Percentiles rank a stretch among this genome's conserved stretches.
Evolutionary conservation across 2,888 invertebrate species (phyloP).

Genomic region (Netelia melanura): DNA sequence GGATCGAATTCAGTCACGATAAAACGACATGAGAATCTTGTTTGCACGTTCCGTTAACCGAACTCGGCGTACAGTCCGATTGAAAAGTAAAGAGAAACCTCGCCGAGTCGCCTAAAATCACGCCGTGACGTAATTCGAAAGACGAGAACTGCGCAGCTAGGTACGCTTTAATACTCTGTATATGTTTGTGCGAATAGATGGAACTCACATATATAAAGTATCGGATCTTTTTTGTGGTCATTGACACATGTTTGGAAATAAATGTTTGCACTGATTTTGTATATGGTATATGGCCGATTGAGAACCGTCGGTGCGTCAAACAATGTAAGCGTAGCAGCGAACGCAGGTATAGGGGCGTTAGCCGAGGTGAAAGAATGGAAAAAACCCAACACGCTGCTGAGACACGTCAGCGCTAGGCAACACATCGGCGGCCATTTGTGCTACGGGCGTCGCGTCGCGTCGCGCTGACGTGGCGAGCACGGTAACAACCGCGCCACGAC

Average conservation of each 20-base stretch:
- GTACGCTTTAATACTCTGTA: background rate
- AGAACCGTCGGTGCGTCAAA: background rate
- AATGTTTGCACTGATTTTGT: background rate
- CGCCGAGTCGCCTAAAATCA: slow-evolving; percentile 59
- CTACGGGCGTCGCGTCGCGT: slow-evolving; percentile 43
- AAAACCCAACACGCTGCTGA: background rate
- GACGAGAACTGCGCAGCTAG: slow-evolving; percentile 70
- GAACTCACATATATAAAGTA: background rate
- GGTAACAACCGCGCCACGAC: slow-evolving; percentile 63
- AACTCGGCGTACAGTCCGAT: slow-evolving; percentile 7
- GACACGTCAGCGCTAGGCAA: slow-evolving; percentile 32
- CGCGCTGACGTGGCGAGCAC: slow-evolving; percentile 45
- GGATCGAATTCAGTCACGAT: background rate
- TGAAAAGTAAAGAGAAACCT: slow-evolving; percentile 5
- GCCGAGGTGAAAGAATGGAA: slow-evolving; percentile 8
- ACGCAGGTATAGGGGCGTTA: slow-evolving; percentile 26
- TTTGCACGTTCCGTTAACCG: slow-evolving; percentile 7
- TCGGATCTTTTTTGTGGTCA: background rate
- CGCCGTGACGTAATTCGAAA: slow-evolving; percentile 69
- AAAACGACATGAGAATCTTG: slow-evolving; percentile 18
- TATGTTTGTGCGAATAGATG: background rate
- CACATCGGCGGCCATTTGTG: slow-evolving; percentile 60
- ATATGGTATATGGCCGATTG: too few species aligned
- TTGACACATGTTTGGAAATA: background rate
- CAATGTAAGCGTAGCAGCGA: background rate